phyloP scores from a whole-genome alignment of 2,113 vertebrate species.

The human region GRCh38 chr14:78085501-78086000 shows the following conservation, averaged over 20 bases:
- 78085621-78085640: background rate
- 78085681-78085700: background rate
- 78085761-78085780: background rate
- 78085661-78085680: background rate
- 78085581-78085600: background rate
- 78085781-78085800: background rate
- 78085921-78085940: background rate
- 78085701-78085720: background rate
- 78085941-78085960: background rate
- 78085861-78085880: background rate
- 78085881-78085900: background rate
- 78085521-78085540: constrained; percentile 41
- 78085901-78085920: background rate
- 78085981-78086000: background rate
- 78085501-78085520: background rate
- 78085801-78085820: background rate
- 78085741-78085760: background rate
- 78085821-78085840: background rate
- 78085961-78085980: background rate
- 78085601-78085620: background rate
- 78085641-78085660: background rate
- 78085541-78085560: background rate
- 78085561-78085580: constrained; percentile 39
- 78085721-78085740: background rate
- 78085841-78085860: background rate